Conservation (phyloP, 2,888 invertebrate genomes). For the Pterostichus niger region DNA sequence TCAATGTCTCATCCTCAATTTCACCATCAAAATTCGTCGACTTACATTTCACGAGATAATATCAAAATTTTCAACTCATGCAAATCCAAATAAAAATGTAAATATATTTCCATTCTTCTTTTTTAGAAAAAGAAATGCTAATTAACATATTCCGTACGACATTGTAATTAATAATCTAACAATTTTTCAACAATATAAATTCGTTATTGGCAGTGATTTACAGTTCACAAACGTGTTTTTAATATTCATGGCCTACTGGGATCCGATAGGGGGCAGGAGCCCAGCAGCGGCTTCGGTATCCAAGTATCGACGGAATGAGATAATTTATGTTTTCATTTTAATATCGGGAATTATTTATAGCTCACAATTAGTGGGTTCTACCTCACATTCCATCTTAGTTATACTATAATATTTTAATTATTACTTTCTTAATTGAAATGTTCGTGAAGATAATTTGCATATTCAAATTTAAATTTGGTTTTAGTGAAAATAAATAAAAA, state of each 20-base stretch:
- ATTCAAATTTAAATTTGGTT: conserved; percentile 6
- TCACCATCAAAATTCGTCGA: too few relatives aligned
- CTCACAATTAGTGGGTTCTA: conserved; percentile 44
- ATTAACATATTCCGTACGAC: conserved; percentile 36
- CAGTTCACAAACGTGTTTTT: conserved; percentile 50
- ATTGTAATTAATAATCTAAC: conserved; percentile 44
- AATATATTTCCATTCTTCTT: not conserved
- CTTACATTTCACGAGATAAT: too few relatives aligned
- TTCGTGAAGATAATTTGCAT: conserved; percentile 33
- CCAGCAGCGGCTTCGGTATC: not conserved
- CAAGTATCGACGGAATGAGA: conserved; percentile 19
- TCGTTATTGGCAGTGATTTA: conserved; percentile 61
- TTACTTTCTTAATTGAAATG: conserved; percentile 49
- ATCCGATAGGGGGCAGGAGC: conserved; percentile 8
- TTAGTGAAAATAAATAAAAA: conserved; percentile 5
- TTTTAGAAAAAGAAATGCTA: not conserved
- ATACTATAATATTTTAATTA: conserved; percentile 49
- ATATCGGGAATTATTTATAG: conserved; percentile 54
- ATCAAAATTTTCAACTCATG: too few relatives aligned
- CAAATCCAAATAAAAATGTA: too few relatives aligned
- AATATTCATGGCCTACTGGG: conserved; percentile 57
- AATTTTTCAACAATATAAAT: conserved; percentile 52
- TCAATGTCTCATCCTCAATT: too few relatives aligned
- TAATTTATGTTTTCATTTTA: conserved; percentile 60
- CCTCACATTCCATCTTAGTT: conserved; percentile 29